phyloP scores from a whole-genome alignment of 2,888 invertebrate species.

The Galeopsomyia nigrocyanea region DNA sequence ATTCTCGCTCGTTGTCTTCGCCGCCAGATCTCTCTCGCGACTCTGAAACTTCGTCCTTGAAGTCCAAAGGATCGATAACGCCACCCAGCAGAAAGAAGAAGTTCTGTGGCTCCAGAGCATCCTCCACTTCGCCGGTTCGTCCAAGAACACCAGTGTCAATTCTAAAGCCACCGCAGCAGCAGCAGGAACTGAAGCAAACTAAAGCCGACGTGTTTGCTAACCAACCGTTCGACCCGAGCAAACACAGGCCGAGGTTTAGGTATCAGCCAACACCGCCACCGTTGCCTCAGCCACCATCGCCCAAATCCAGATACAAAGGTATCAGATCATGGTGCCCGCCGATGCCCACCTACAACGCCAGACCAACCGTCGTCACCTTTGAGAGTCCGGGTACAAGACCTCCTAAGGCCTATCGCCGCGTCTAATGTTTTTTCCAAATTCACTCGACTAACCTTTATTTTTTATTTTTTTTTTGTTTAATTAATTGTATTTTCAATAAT shows the following conservation, averaged over 20 bases:
- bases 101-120: slow-evolving; percentile 43
- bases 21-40: slow-evolving; percentile 62
- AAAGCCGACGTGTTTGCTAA: slow-evolving; percentile 72
- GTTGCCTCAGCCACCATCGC: slow-evolving; percentile 61
- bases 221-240: slow-evolving; percentile 81
- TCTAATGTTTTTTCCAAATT: slow-evolving; percentile 53
- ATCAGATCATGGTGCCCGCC: slow-evolving; percentile 70
- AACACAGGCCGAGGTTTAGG: slow-evolving; percentile 81
- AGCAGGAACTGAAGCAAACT: slow-evolving; percentile 47
- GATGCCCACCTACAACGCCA: slow-evolving; percentile 71
- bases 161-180: slow-evolving; percentile 59
- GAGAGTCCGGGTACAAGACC: slow-evolving; percentile 73
- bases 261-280: slow-evolving; percentile 80
- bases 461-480: slow-evolving; percentile 8
- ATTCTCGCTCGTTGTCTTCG: slow-evolving; percentile 75
- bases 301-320: slow-evolving; percentile 66
- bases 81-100: slow-evolving; percentile 47
- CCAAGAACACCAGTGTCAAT: slow-evolving; percentile 66
- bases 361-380: slow-evolving; percentile 78
- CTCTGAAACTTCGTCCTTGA: slow-evolving; percentile 8
- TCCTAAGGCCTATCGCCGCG: slow-evolving; percentile 13
- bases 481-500: neutral
- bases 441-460: slow-evolving; percentile 35
- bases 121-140: slow-evolving; percentile 53
- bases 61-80: slow-evolving; percentile 40